Conservation (phyloP, 2,888 invertebrate species). For the Cordylochernes scorpioides region DNA sequence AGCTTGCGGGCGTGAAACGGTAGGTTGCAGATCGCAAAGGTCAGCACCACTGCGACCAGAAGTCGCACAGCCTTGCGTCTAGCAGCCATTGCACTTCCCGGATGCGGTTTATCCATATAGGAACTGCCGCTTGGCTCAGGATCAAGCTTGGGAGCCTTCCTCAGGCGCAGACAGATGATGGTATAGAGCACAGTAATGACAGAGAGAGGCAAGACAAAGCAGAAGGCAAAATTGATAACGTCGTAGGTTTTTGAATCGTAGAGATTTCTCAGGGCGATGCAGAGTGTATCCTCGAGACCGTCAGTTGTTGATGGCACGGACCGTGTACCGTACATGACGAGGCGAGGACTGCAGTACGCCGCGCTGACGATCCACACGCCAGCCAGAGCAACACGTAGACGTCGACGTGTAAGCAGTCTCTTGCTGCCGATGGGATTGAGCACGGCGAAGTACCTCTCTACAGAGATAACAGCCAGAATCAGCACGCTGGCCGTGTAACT, state of each 20-base stretch:
- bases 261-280: constrained; percentile 35
- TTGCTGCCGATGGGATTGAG: constrained; percentile 16
- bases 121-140: too few relatives aligned
- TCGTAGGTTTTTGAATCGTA: constrained; percentile 51
- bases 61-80: constrained; percentile 61
- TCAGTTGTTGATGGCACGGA: constrained; percentile 3
- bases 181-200: constrained; percentile 52
- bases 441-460: constrained; percentile 55
- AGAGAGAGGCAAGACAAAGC: constrained; percentile 50
- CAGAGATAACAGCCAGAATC: constrained; percentile 60
- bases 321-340: constrained; percentile 40
- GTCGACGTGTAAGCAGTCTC: constrained; percentile 16
- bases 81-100: constrained; percentile 27
- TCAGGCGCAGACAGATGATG: constrained; percentile 47
- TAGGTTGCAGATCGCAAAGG: constrained; percentile 63
- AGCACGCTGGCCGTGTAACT: constrained; percentile 72
- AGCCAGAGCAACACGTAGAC: constrained; percentile 39
- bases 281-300: constrained; percentile 32
- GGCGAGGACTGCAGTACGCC: constrained; percentile 51
- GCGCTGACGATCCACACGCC: constrained; percentile 58
- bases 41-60: constrained; percentile 59
- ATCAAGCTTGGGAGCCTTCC: too few relatives aligned
- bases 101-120: too few relatives aligned
- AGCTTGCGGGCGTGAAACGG: constrained; percentile 65
- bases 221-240: constrained; percentile 49